Evolutionary conservation across 2,113 vertebrate species (phyloP).

Genomic region (Hippocampus guttulatus): DNA sequence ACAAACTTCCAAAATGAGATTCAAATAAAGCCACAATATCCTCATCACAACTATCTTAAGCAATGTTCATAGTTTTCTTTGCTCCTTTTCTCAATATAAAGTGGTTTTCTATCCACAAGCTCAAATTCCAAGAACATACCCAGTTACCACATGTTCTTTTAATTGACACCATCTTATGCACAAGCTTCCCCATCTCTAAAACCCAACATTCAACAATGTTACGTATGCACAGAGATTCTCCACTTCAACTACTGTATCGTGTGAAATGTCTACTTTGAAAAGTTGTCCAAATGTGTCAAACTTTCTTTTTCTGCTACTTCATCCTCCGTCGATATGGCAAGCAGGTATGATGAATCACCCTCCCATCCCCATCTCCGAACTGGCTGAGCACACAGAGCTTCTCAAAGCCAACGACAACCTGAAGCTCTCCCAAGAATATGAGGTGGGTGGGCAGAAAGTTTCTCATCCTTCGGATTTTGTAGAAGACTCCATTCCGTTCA

Average conservation of each 20-base stretch:
- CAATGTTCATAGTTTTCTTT: neutral
- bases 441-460: slow-evolving; percentile 75
- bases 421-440: slow-evolving; percentile 96
- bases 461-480: slow-evolving; percentile 39
- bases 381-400: slow-evolving; percentile 93
- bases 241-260: slow-evolving; percentile 2
- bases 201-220: slow-evolving; percentile 25
- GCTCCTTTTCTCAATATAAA: neutral
- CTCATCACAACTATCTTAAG: neutral
- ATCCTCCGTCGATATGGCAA: slow-evolving; percentile 27
- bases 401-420: slow-evolving; percentile 98
- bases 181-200: slow-evolving; percentile 59
- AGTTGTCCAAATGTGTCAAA: neutral
- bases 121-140: slow-evolving; percentile 37
- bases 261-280: slow-evolving; percentile 7
- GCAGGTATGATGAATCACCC: slow-evolving; percentile 97
- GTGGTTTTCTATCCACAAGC: slow-evolving; percentile 27
- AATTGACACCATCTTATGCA: slow-evolving; percentile 39
- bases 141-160: slow-evolving; percentile 24
- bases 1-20: neutral
- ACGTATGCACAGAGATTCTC: slow-evolving; percentile 19
- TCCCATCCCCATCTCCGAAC: slow-evolving; percentile 89
- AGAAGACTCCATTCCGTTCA: neutral
- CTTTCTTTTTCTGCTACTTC: slow-evolving; percentile 25
- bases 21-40: neutral